Evolutionary conservation across 2,797 vertebrate species (phyloP).

Genomic region (Clarias platycephalus): DNA sequence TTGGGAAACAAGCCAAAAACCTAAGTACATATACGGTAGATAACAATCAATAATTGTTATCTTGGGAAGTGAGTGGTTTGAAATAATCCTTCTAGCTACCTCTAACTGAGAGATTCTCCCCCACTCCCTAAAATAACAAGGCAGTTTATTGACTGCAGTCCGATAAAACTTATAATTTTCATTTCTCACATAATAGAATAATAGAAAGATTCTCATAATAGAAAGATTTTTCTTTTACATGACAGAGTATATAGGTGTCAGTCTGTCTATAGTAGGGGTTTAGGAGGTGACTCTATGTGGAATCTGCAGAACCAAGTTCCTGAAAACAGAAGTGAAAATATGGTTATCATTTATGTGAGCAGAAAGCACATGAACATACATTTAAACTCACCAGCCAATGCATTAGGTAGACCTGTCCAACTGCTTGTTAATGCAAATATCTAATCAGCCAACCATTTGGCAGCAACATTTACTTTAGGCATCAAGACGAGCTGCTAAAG

Average conservation of each 20-base stretch:
- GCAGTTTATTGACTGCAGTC: background rate
- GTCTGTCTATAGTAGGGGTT: background rate
- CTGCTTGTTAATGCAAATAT: no score
- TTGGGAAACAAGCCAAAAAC: constrained; percentile 28
- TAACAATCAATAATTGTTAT: constrained; percentile 4
- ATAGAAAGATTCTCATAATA: constrained; percentile 29
- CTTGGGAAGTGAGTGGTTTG: background rate
- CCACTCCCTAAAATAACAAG: background rate
- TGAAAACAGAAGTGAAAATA: constrained; percentile 42
- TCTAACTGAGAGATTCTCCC: background rate
- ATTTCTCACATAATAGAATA: background rate
- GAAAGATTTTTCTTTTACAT: constrained; percentile 4
- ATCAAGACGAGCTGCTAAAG: no score
- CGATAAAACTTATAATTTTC: background rate
- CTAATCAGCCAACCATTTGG: no score
- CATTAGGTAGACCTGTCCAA: no score
- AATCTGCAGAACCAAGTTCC: constrained; percentile 48
- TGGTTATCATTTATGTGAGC: background rate
- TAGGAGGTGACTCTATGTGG: constrained; percentile 34
- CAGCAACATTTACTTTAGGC: no score
- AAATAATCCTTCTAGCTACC: constrained; percentile 27
- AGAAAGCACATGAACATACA: background rate
- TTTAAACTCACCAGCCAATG: no score
- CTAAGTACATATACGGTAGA: constrained; percentile 20
- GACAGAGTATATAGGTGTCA: background rate